Percentiles rank a stretch among this genome's conserved stretches.
Evolutionary conservation across 1,140 invertebrate genomes (phyloP).

Genomic region (Nasonia vitripennis): DNA sequence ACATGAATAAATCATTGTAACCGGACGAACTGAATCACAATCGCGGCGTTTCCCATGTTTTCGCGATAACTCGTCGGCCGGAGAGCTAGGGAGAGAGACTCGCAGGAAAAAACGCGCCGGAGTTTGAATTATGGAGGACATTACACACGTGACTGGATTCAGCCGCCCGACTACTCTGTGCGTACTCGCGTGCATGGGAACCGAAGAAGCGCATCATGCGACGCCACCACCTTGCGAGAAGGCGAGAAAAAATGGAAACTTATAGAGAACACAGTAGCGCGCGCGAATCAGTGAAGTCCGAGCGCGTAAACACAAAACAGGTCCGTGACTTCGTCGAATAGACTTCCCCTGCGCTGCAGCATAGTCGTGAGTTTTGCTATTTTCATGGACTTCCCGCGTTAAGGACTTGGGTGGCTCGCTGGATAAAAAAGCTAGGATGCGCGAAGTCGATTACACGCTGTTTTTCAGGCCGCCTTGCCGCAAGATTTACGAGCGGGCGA

Average conservation of each 20-base stretch:
- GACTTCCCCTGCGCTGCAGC: too few species aligned
- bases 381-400: constrained; percentile 11
- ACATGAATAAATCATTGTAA: constrained; percentile 41
- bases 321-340: background rate
- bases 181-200: background rate
- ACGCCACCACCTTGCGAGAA: constrained; percentile 18
- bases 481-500: constrained; percentile 39
- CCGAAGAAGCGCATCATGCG: background rate
- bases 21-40: constrained; percentile 17
- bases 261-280: background rate
- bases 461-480: background rate
- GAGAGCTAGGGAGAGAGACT: background rate
- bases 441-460: constrained; percentile 25
- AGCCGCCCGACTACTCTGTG: background rate
- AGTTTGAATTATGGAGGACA: constrained; percentile 34
- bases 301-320: constrained; percentile 4
- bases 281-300: background rate
- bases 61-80: constrained; percentile 2
- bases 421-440: background rate
- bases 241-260: background rate
- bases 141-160: constrained; percentile 27
- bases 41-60: constrained; percentile 32
- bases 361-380: background rate
- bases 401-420: constrained; percentile 2
- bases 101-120: background rate